These are phyloP conservation scores for Lacerta agilis DNA, from an alignment of 2,797 vertebrate genomes.

Conservation along the genomic window DNA sequence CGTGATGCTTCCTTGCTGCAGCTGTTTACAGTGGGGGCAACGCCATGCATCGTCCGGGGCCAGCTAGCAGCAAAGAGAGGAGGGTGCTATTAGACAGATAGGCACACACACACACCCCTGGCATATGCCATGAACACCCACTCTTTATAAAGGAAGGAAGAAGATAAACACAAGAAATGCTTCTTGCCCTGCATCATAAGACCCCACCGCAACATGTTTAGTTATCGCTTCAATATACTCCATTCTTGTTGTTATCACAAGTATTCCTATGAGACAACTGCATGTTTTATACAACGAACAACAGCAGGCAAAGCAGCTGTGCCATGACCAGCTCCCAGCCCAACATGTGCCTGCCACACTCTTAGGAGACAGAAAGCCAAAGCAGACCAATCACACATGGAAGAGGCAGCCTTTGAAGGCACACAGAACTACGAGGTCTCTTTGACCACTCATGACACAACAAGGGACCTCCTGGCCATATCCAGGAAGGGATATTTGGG, in stretches of 20 bases:
- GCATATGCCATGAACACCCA: too few relatives aligned
- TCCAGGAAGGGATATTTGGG: not conserved
- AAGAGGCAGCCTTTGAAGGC: not conserved
- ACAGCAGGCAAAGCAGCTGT: not conserved
- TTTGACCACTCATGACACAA: too few relatives aligned
- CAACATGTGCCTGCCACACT: not conserved
- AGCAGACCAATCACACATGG: accelerated
- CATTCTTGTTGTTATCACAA: too few relatives aligned
- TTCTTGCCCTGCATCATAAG: too few relatives aligned
- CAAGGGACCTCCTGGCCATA: not conserved
- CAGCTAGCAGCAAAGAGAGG: slow-evolving; percentile 81
- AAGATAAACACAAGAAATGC: too few relatives aligned
- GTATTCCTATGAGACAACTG: too few relatives aligned
- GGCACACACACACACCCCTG: not conserved
- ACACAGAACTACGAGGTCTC: not conserved
- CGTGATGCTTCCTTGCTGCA: slow-evolving; percentile 99
- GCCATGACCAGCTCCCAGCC: not conserved
- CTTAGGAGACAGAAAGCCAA: not conserved
- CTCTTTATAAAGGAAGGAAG: too few relatives aligned
- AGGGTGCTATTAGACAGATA: not conserved
- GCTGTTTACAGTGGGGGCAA: slow-evolving; percentile 98
- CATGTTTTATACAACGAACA: too few relatives aligned
- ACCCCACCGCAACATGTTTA: too few relatives aligned
- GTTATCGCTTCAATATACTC: too few relatives aligned
- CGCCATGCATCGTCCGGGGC: slow-evolving; percentile 98